Evolutionary conservation across 2,113 vertebrate species (phyloP).

Genomic region (Campylorhamphus procurvoides): DNA sequence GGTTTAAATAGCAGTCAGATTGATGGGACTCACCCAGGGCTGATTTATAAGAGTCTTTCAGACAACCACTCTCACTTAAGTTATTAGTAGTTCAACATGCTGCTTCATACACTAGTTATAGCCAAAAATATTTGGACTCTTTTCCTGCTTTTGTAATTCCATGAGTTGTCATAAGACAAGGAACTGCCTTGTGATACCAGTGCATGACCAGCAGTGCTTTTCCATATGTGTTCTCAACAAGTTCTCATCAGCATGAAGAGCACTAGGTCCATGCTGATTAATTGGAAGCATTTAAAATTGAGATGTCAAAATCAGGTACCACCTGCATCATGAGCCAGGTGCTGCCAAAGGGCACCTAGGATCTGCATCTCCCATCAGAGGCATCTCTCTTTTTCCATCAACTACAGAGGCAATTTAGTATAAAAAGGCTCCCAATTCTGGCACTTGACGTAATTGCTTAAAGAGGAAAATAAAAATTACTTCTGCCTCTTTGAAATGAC

Average conservation of each 20-base stretch:
- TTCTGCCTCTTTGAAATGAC: background rate
- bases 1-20: fast-evolving
- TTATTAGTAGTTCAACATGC: background rate
- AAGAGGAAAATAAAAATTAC: background rate
- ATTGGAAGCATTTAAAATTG: background rate
- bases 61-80: background rate
- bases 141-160: background rate
- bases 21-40: background rate
- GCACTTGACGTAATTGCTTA: background rate
- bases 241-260: background rate
- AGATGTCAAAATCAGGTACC: background rate
- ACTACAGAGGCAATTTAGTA: background rate
- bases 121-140: background rate
- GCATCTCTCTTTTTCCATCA: background rate
- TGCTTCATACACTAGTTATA: background rate
- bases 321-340: background rate
- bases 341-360: background rate
- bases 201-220: background rate
- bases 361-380: background rate
- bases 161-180: background rate
- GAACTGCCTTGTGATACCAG: background rate
- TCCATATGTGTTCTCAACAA: background rate
- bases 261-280: background rate
- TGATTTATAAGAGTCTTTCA: background rate
- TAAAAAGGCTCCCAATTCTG: background rate